These are phyloP conservation scores for Glaucidium brasilianum DNA, from an alignment of 2,113 vertebrate genomes.

Conservation along the genomic window DNA sequence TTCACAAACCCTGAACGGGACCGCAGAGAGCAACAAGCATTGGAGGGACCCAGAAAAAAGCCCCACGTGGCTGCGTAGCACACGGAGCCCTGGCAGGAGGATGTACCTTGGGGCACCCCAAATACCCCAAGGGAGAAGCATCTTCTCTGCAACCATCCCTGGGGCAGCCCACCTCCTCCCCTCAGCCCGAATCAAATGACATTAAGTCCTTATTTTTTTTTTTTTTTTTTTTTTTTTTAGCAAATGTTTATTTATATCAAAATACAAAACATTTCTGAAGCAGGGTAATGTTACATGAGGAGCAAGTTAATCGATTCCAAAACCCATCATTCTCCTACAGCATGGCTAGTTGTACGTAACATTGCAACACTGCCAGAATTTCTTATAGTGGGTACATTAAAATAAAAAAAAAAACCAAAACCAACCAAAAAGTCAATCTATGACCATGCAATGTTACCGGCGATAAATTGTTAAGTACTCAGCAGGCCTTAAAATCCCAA, in stretches of 20 bases:
- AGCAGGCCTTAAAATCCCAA: constrained; percentile 75
- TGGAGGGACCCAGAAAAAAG: not conserved
- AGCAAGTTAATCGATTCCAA: constrained; percentile 68
- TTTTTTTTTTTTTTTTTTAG: constrained; percentile 63
- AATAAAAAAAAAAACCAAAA: not conserved
- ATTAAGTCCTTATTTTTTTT: not conserved
- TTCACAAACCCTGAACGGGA: fast-evolving
- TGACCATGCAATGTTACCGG: constrained; percentile 74
- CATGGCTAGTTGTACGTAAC: constrained; percentile 56
- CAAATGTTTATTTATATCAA: constrained; percentile 85
- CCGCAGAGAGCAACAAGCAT: not conserved
- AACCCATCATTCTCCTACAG: constrained; percentile 63
- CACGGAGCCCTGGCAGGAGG: fast-evolving
- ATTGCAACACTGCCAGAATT: constrained; percentile 64
- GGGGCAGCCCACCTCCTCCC: not conserved
- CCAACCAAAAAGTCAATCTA: constrained; percentile 11
- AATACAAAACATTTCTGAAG: constrained; percentile 87
- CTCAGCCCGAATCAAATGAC: not conserved
- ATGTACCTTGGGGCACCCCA: not conserved
- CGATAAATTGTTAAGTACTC: constrained; percentile 60
- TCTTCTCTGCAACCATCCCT: not conserved
- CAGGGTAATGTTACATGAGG: constrained; percentile 80
- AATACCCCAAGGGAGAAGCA: not conserved
- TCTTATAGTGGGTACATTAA: constrained; percentile 55
- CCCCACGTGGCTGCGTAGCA: fast-evolving